Evolutionary conservation across 2,888 invertebrate genomes (phyloP).

Genomic region (Theretra japonica): DNA sequence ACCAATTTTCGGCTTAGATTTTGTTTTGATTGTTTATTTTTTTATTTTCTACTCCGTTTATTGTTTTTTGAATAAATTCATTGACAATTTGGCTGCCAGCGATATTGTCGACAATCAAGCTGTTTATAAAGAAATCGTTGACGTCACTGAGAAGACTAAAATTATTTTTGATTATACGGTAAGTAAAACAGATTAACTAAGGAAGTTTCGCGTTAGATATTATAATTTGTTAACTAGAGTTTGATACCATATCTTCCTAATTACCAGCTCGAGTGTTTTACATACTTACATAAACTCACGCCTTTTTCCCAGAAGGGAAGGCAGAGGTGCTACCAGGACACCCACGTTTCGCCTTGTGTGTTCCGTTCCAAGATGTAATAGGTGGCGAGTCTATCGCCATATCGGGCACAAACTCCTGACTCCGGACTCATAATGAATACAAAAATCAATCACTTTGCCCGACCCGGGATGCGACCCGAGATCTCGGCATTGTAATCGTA

Average conservation of each 20-base stretch:
- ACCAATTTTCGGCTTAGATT: background rate
- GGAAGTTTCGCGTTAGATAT: background rate
- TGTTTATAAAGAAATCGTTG: constrained; percentile 5
- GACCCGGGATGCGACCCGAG: no score
- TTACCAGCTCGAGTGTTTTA: no score
- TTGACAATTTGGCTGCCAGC: background rate
- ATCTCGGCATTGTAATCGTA: no score
- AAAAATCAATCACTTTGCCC: no score
- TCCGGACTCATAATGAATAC: no score
- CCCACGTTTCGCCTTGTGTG: no score
- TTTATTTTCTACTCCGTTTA: background rate
- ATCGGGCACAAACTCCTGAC: no score
- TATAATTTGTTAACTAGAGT: background rate
- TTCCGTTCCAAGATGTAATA: no score
- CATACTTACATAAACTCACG: no score
- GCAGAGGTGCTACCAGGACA: no score
- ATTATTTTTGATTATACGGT: background rate
- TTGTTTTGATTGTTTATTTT: constrained; percentile 1
- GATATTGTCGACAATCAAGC: background rate
- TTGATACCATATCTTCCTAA: background rate
- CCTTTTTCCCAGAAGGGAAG: no score
- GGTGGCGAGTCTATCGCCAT: no score
- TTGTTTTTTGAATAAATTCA: background rate
- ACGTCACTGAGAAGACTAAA: background rate
- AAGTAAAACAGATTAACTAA: background rate